phyloP scores from a whole-genome alignment of 2,797 vertebrate species.

The Enteromius mattozi region DNA sequence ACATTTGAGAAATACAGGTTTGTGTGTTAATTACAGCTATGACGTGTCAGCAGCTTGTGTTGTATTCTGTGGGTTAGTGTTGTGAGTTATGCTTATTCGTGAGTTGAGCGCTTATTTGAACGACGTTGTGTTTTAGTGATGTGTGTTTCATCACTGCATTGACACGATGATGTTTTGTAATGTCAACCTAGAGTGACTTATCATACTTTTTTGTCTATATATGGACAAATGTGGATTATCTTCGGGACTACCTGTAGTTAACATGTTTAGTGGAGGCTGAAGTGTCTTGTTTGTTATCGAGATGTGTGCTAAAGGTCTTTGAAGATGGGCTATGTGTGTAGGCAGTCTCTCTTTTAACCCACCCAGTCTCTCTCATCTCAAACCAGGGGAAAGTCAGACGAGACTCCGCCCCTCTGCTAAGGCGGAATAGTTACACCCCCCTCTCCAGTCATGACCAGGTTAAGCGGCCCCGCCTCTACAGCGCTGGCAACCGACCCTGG shows the following conservation, averaged over 20 bases:
- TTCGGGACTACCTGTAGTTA: not conserved
- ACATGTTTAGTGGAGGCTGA: not conserved
- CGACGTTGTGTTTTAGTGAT: not conserved
- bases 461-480: slow-evolving; percentile 93
- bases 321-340: slow-evolving; percentile 22
- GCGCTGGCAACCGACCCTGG: slow-evolving; percentile 91
- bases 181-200: not conserved
- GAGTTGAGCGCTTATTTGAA: not conserved
- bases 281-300: not conserved
- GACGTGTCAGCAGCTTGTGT: slow-evolving; percentile 8
- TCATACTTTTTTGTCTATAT: not conserved
- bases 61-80: slow-evolving; percentile 16
- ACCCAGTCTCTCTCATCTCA: slow-evolving; percentile 74
- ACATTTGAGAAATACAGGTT: not conserved
- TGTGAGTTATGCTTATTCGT: slow-evolving; percentile 8
- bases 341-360: slow-evolving; percentile 64
- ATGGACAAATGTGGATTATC: not conserved
- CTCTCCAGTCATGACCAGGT: slow-evolving; percentile 90
- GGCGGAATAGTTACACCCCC: slow-evolving; percentile 96
- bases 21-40: not conserved
- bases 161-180: not conserved
- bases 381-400: slow-evolving; percentile 81
- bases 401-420: slow-evolving; percentile 83
- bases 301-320: not conserved
- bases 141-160: not conserved